Percentiles rank a stretch among this genome's conserved stretches.
Conservation (phyloP, 2,888 invertebrate genomes). For the Drosophila recens region DNA sequence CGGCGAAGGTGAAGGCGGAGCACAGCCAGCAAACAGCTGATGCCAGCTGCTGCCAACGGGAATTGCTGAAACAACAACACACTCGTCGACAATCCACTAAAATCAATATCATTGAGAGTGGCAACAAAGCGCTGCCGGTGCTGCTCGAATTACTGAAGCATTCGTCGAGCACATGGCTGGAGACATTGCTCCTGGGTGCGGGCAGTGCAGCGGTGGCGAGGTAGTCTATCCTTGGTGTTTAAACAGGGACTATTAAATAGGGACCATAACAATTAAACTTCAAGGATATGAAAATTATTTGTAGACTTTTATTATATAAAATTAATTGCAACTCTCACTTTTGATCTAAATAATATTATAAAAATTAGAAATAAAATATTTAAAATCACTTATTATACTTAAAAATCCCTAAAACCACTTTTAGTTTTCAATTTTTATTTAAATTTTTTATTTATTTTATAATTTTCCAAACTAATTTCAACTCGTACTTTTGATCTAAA, state of each 20-base stretch:
- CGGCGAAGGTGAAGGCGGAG: slow-evolving; percentile 13
- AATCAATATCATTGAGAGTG: slow-evolving; percentile 43
- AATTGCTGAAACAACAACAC: slow-evolving; percentile 1
- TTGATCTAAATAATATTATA: too few relatives aligned
- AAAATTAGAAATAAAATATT: too few relatives aligned
- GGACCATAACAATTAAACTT: too few relatives aligned
- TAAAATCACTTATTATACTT: too few relatives aligned
- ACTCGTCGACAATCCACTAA: neutral
- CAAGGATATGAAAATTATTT: too few relatives aligned
- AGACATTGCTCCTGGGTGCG: slow-evolving; percentile 64
- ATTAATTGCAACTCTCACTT: neutral
- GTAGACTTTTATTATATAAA: too few relatives aligned
- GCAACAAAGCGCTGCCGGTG: slow-evolving; percentile 58
- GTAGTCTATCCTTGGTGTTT: slow-evolving; percentile 30
- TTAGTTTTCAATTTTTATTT: too few relatives aligned
- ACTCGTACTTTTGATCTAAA: too few relatives aligned
- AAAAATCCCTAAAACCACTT: too few relatives aligned
- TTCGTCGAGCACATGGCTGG: slow-evolving; percentile 62
- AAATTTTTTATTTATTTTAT: too few relatives aligned
- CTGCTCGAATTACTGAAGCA: slow-evolving; percentile 72
- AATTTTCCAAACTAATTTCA: too few relatives aligned
- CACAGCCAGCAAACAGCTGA: slow-evolving; percentile 46
- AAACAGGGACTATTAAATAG: too few relatives aligned
- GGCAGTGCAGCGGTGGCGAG: slow-evolving; percentile 63
- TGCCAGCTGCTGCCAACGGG: slow-evolving; percentile 32